Evolutionary conservation across 92 coral and sea anemone species (phyloP).

Genomic region (Parazoanthus swiftii): DNA sequence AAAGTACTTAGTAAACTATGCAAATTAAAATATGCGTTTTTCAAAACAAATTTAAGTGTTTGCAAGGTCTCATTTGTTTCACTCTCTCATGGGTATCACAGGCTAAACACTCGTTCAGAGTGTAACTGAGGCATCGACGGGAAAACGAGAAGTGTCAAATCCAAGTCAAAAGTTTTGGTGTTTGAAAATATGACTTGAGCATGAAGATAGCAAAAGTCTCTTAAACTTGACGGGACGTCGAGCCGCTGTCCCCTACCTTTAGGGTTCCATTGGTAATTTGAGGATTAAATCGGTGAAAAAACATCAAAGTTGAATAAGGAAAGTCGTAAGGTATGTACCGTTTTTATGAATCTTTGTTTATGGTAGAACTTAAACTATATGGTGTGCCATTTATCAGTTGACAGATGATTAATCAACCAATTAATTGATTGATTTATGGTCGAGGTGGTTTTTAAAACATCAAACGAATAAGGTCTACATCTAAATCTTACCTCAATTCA

Average conservation of each 20-base stretch:
- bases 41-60: neutral
- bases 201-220: neutral
- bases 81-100: neutral
- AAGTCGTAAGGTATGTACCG: neutral
- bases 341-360: neutral
- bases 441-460: too few relatives aligned
- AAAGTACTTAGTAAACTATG: neutral
- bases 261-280: neutral
- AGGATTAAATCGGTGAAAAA: neutral
- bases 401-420: neutral
- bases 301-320: neutral
- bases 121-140: neutral
- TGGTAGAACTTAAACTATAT: neutral
- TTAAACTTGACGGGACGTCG: neutral
- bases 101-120: neutral
- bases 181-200: neutral
- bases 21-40: neutral
- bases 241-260: neutral
- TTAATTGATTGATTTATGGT: too few relatives aligned
- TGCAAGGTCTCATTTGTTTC: neutral
- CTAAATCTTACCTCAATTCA: too few relatives aligned
- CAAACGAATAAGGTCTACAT: too few relatives aligned
- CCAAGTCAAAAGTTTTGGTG: neutral
- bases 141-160: neutral
- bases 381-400: too few relatives aligned